A percentile compares a stretch with the other conserved stretches of the same genome.
phyloP scores from a whole-genome alignment of 2,797 vertebrate species.

The Lagocephalus sceleratus region DNA sequence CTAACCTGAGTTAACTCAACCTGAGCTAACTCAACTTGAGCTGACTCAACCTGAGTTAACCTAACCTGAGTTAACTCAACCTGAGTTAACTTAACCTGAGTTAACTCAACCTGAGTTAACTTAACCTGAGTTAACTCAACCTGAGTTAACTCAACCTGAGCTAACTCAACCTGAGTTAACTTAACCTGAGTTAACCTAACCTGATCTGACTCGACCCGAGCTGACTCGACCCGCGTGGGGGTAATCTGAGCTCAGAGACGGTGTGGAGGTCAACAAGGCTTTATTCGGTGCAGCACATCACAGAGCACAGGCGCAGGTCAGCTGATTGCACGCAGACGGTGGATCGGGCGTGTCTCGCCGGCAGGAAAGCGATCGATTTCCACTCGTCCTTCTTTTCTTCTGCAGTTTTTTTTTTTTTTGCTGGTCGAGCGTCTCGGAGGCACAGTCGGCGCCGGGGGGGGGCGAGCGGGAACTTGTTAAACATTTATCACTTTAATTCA shows the following conservation, averaged over 20 bases:
- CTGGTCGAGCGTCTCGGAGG: constrained; percentile 2
- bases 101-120: too few relatives aligned
- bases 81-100: too few relatives aligned
- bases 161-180: too few relatives aligned
- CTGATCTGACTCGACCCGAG: too few relatives aligned
- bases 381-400: constrained; percentile 5
- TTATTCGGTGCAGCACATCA: constrained; percentile 63
- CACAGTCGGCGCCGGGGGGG: constrained; percentile 8
- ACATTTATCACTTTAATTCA: constrained; percentile 48
- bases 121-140: too few relatives aligned
- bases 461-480: constrained; percentile 24
- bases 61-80: too few relatives aligned
- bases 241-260: constrained; percentile 2
- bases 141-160: too few relatives aligned
- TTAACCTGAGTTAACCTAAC: too few relatives aligned
- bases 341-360: constrained; percentile 44
- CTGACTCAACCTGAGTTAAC: too few relatives aligned
- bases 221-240: too few relatives aligned
- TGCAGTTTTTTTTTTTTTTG: constrained; percentile 12
- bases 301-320: constrained; percentile 45
- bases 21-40: too few relatives aligned
- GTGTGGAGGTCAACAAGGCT: constrained; percentile 38
- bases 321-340: constrained; percentile 38
- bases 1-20: too few relatives aligned
- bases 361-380: constrained; percentile 41